Evolutionary conservation across 1,140 invertebrate species (phyloP), one percentile per base, ranked within the genome.

Genomic region (Diplogasteroides magnus): DNA sequence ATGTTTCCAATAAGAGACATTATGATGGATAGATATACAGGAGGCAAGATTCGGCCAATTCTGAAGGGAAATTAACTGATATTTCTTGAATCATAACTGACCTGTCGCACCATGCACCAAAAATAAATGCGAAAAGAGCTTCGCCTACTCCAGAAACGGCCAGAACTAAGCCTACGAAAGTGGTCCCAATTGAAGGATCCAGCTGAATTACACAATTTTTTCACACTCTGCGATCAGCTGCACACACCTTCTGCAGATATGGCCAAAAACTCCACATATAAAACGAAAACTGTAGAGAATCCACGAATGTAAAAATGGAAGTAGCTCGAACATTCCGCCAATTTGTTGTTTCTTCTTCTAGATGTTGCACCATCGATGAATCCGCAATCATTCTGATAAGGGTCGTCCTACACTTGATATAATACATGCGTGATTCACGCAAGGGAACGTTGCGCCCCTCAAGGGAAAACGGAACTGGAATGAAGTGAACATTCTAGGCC

Each of bases 121-220:
- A 74, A 48, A 78, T 23, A n/a, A 73, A 73, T n/a, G 74, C 74
- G 1, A 60, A 68, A 2, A 78, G 25, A 13, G 74, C 74, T 58
- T 76, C 74, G 25, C 74, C 74, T 6, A 76, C 31, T 28, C 74
- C 74, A 23, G 64, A 73, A 15, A 72, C 31, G 1, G 77, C 75
- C 74, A 76, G 76, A 58, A 76, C 78, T 15, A 78, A 23, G 28
- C 74, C 74, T 23, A 76, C 66, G 56, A 76, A 78, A 6, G 73
- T 25, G n/a, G 74, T 73, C 25, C 76, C 72, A 37, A 75, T 70
- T 1, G 73, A 48, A n/a, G 74, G 57, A 48, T 76, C 73, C 14
- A 11, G 11, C 13, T 14, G 15, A 27, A 23, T 15, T 68, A 15
- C 14, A 55, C 15, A 19, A 72, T 13, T 19, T 15, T 19, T 15